Base-by-base conservation (phyloP, 2,888 invertebrate species). In the Apamea epomidion region DNA sequence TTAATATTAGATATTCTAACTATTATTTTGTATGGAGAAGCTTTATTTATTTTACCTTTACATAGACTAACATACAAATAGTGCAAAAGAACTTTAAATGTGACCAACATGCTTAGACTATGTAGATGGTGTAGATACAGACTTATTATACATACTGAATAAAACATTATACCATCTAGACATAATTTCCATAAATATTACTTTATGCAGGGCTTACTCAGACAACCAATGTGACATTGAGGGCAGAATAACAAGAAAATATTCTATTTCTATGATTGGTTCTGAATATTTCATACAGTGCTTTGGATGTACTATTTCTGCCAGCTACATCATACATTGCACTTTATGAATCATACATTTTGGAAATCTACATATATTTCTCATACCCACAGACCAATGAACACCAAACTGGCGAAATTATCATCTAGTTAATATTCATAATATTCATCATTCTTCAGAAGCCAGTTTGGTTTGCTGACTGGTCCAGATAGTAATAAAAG, bases 401-500 rank as follows among this genome's bases (percentile, higher is more conserved):
- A 74, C 67, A 87, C 83, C 73, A 76, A 85, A 83, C 83, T 89
- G 83, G 81, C 81, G 71, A 88, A 90, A 92, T 93, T 92, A 91
- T 86, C 92, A 93, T 94, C 90, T 91, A 92, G 92, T 94, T 91
- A 94, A 91, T 93, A 94, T 93, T 93, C 91, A 92, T 92, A 91
- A 89, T 90, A 94, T 93, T 91, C 92, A 93, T 93, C 91, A 93
- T 90, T 90, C 91, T 89, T 87, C 84, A 90, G 91, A 91, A 93
- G 92, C 93, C 90, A 88, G 91, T 92, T 91, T 87, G 86, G 89
- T 89, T 88, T 90, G 87, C 87, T 90, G 93, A 94, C 94, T 93
- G 93, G 94, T 95, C 92, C 92, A 92, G 91, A 92, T 88, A 87
- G 78, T 83, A 86, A 94, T 94, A 94, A 94, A 94, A 93, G 94